phyloP scores from a whole-genome alignment of 2,797 vertebrate species.

The Circus cinereus region DNA sequence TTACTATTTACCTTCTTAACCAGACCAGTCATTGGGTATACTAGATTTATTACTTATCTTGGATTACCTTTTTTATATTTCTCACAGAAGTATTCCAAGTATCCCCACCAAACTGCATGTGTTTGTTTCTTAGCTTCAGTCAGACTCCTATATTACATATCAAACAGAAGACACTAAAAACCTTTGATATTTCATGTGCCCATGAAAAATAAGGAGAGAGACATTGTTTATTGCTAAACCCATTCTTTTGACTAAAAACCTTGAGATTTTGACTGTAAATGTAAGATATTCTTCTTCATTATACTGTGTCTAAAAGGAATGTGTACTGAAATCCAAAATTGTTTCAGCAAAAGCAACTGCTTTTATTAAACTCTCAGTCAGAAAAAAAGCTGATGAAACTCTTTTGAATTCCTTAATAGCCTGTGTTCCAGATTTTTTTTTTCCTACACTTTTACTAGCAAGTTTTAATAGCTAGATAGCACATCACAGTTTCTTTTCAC shows the following conservation, averaged over 20 bases:
- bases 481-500: background rate
- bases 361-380: background rate
- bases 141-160: background rate
- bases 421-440: background rate
- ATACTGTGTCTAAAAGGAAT: background rate
- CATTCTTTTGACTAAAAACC: background rate
- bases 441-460: background rate
- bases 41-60: background rate
- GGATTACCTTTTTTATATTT: background rate
- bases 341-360: background rate
- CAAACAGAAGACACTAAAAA: background rate
- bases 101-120: background rate
- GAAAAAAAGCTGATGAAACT: background rate
- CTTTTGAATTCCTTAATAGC: background rate
- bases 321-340: background rate
- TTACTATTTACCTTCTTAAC: background rate
- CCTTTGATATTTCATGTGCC: background rate
- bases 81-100: background rate
- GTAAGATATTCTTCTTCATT: background rate
- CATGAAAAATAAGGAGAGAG: slow-evolving; percentile 16
- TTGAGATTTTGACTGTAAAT: background rate
- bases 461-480: background rate
- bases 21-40: background rate
- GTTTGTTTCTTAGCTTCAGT: background rate
- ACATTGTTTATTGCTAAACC: background rate